Conservation (phyloP, 1,140 invertebrate species). For the Ceratina australensis region DNA sequence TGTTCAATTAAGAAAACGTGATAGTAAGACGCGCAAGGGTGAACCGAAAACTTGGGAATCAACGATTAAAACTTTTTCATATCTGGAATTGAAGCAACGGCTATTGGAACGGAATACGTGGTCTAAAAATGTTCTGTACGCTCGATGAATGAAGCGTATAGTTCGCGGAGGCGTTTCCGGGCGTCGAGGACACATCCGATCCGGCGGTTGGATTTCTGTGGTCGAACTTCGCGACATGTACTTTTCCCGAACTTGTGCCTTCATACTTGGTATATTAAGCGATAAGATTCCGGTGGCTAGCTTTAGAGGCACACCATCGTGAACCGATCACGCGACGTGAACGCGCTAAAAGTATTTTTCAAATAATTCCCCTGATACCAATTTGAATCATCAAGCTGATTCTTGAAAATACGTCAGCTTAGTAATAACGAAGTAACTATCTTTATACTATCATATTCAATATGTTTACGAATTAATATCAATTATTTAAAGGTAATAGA, state of each 20-base stretch:
- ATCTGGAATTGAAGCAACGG: no score
- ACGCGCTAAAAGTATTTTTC: not conserved
- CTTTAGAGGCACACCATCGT: not conserved
- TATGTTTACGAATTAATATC: no score
- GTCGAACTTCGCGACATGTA: not conserved
- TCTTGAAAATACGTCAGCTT: not conserved
- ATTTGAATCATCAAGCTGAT: no score
- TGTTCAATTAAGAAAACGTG: not conserved
- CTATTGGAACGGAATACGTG: no score
- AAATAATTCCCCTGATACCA: not conserved
- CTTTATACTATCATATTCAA: no score
- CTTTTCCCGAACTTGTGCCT: conserved; percentile 40
- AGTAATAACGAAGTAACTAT: not conserved
- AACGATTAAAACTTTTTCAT: not conserved
- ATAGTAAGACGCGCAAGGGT: not conserved
- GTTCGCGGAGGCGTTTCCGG: not conserved
- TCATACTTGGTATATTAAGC: conserved; percentile 38
- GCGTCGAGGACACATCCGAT: not conserved
- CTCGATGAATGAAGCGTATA: not conserved
- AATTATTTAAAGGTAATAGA: no score
- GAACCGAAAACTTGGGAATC: not conserved
- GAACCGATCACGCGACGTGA: not conserved
- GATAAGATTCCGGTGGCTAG: conserved; percentile 14
- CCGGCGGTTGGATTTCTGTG: conserved; percentile 4
- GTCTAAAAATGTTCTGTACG: no score